These are phyloP conservation scores for Taenaris catops DNA, from an alignment of 2,888 invertebrate species.

Conservation along the genomic window DNA sequence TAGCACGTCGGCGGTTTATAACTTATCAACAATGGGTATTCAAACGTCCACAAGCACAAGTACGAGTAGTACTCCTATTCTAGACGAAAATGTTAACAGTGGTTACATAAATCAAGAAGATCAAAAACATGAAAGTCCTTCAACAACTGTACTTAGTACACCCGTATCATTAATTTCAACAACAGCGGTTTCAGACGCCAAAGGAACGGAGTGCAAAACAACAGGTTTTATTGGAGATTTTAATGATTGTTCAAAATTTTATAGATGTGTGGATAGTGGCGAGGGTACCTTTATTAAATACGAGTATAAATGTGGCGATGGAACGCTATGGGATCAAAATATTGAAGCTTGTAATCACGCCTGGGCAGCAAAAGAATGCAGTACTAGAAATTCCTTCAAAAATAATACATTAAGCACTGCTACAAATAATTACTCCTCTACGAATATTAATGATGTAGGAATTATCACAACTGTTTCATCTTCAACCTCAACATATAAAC, in stretches of 20 bases:
- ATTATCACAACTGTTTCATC: too few species aligned
- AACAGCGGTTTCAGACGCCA: slow-evolving; percentile 11
- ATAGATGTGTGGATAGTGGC: slow-evolving; percentile 81
- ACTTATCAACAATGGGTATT: slow-evolving; percentile 4
- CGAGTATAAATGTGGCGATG: slow-evolving; percentile 79
- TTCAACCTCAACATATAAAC: too few species aligned
- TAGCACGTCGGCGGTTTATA: slow-evolving; percentile 15
- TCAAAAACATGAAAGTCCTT: too few species aligned
- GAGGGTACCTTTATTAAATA: slow-evolving; percentile 67
- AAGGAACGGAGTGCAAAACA: slow-evolving; percentile 29
- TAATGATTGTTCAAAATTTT: slow-evolving; percentile 83
- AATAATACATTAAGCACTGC: too few species aligned
- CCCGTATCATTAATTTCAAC: slow-evolving; percentile 18
- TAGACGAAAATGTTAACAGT: slow-evolving; percentile 16
- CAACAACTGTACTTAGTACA: slow-evolving; percentile 9
- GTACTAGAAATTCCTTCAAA: too few species aligned
- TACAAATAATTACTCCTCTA: too few species aligned
- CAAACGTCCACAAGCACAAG: not conserved
- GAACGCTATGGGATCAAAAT: slow-evolving; percentile 81
- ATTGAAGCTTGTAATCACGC: slow-evolving; percentile 80
- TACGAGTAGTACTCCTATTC: not conserved
- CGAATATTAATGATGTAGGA: too few species aligned
- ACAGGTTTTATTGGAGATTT: slow-evolving; percentile 81
- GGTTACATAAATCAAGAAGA: slow-evolving; percentile 25
- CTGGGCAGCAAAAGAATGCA: slow-evolving; percentile 54